Base-by-base conservation (phyloP, 2,888 invertebrate genomes). In the Caradrina clavipalpis region DNA sequence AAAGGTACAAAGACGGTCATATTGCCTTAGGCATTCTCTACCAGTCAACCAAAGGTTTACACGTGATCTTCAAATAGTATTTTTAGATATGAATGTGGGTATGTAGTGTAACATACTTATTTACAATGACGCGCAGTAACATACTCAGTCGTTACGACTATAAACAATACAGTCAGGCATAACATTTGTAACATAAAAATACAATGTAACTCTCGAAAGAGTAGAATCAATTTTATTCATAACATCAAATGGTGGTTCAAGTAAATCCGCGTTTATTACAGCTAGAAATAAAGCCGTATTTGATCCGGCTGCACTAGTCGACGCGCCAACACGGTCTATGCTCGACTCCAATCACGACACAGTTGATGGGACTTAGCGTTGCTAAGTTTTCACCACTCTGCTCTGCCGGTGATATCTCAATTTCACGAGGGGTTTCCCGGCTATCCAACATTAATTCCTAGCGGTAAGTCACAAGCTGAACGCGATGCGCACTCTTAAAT, bases 341-440 rank as follows among this genome's bases (percentile, higher is more conserved):
- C 78, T 71, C 81, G 73, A 85, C 86, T 88, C 82, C 88, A 91
- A 90, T 91, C 89, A 88, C 78, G 79, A 74, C 77, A 75, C 87
- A 89, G 89, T 89, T 89, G 88, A 90, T 90, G 85, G 89, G 91
- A 92, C 93, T 94, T 94, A 94, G 93, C 95, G 89, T 94, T 95
- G 89, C 90, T 95, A 95, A 91, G 95, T 92, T 94, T 95, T 95
- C 95, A 89, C 88, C 88, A 90, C 89, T 92, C 88, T 86, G 89
- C 89, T 90, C 86, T 86, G 86, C 83, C 84, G 78, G 88, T 90
- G 91, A 92, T 92, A 94, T 93, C 92, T 93, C 92, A 89, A 92
- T 92, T 94, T 90, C 88, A 88, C 85, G 88, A 90, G 83, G 85
- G 93, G 92, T 86, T 94, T 94, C 92, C 85, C 85, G 89, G 92